These are phyloP conservation scores for Zophobas atratus DNA, from an alignment of 1,140 invertebrate species.

Conservation along the genomic window DNA sequence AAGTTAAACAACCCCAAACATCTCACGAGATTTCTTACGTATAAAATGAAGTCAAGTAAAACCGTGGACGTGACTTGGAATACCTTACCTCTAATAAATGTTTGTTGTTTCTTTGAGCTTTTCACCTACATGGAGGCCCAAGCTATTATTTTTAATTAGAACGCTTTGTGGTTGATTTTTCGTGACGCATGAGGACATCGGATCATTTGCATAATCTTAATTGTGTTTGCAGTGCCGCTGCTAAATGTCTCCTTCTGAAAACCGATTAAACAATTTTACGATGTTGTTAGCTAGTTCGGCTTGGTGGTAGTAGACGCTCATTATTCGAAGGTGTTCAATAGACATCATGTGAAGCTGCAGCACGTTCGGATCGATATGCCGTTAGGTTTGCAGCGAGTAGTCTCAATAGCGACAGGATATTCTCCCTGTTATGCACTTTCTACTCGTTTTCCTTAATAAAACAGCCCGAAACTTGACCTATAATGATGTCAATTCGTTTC, in stretches of 20 bases:
- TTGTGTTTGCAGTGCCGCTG: slow-evolving; percentile 4
- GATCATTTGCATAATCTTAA: slow-evolving; percentile 17
- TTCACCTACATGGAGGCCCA: slow-evolving; percentile 6
- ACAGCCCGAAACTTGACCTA: slow-evolving; percentile 43
- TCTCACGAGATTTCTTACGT: slow-evolving; percentile 44
- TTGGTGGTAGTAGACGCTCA: slow-evolving; percentile 7
- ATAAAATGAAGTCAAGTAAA: slow-evolving; percentile 48
- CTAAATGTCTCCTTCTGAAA: slow-evolving; percentile 4
- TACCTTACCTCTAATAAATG: slow-evolving; percentile 36
- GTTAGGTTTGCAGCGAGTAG: slow-evolving; percentile 31
- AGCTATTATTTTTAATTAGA: slow-evolving; percentile 27
- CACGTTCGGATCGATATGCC: slow-evolving; percentile 38
- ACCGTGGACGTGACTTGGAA: slow-evolving; percentile 45
- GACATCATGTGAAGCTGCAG: slow-evolving; percentile 39
- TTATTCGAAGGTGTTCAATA: slow-evolving; percentile 43
- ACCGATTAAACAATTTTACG: slow-evolving; percentile 24
- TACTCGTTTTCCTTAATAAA: slow-evolving; percentile 44
- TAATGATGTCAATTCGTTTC: slow-evolving; percentile 45
- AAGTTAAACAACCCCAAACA: slow-evolving; percentile 41
- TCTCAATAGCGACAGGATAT: slow-evolving; percentile 40
- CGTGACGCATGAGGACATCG: not conserved
- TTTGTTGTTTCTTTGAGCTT: slow-evolving; percentile 41
- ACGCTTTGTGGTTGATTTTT: slow-evolving; percentile 17
- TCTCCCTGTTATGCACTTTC: slow-evolving; percentile 45
- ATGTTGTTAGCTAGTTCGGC: not conserved